These are phyloP conservation scores for Megamerina dolium DNA, from an alignment of 2,888 invertebrate genomes.

Conservation along the genomic window DNA sequence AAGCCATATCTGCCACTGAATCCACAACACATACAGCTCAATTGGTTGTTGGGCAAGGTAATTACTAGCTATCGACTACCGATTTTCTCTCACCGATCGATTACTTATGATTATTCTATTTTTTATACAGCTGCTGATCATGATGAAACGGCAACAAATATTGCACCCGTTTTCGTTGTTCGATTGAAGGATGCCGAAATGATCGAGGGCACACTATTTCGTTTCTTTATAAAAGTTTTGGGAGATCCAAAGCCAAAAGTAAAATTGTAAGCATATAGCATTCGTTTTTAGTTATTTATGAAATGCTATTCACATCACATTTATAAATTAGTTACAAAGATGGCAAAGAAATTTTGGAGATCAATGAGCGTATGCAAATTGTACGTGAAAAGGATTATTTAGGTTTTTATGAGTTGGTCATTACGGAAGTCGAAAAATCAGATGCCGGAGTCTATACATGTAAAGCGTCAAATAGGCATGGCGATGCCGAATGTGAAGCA, in stretches of 20 bases:
- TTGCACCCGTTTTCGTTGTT: constrained; percentile 78
- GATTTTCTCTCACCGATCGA: background rate
- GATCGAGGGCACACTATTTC: constrained; percentile 75
- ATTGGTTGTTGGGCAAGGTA: constrained; percentile 78
- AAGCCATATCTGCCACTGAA: constrained; percentile 75
- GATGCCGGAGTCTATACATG: constrained; percentile 85
- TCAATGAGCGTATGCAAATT: constrained; percentile 63
- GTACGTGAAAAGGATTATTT: constrained; percentile 68
- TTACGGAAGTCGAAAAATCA: constrained; percentile 67
- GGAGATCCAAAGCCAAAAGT: constrained; percentile 86
- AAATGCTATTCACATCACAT: no score
- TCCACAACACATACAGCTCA: constrained; percentile 81
- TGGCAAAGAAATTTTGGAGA: constrained; percentile 63
- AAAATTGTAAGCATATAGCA: constrained; percentile 68
- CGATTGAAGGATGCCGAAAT: constrained; percentile 83
- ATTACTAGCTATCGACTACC: constrained; percentile 42
- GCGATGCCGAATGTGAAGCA: constrained; percentile 70
- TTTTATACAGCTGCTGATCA: constrained; percentile 52
- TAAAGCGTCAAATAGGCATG: constrained; percentile 74
- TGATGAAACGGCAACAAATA: constrained; percentile 65
- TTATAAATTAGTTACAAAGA: constrained; percentile 87
- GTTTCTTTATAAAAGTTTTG: constrained; percentile 82
- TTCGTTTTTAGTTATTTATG: background rate
- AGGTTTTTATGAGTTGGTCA: constrained; percentile 83
- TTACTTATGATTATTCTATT: background rate